Evolutionary conservation across 1,140 invertebrate species (phyloP).

Genomic region (Leptopilina boulardi): DNA sequence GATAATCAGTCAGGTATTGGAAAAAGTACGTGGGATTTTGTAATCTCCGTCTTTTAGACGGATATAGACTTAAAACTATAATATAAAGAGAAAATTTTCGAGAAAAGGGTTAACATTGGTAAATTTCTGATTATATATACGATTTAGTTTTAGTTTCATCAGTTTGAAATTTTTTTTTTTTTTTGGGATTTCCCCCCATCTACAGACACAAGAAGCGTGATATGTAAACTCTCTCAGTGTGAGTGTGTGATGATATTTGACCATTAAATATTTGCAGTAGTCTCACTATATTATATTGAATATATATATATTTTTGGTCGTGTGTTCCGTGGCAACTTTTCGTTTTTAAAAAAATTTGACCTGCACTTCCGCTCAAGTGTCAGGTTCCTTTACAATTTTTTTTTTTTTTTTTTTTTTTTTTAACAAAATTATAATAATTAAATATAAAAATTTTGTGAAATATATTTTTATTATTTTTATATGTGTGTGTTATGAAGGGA

Average conservation of each 20-base stretch:
- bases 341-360: background rate
- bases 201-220: background rate
- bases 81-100: background rate
- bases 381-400: too few relatives aligned
- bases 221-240: too few relatives aligned
- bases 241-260: background rate
- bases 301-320: background rate
- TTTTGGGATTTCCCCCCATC: background rate
- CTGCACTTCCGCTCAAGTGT: background rate
- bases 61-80: background rate
- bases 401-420: conserved; percentile 1
- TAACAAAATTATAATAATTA: too few relatives aligned
- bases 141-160: background rate
- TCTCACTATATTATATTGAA: background rate
- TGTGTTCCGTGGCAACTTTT: conserved; percentile 16
- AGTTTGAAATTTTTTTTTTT: background rate
- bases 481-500: too few relatives aligned
- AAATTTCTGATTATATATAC: background rate
- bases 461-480: background rate
- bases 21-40: conserved; percentile 3
- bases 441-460: background rate
- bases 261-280: conserved; percentile 3
- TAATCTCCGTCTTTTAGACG: background rate
- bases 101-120: conserved; percentile 10
- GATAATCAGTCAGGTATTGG: background rate